phyloP scores from a whole-genome alignment of 2,797 vertebrate species.

The Microctenopoma lineatum region DNA sequence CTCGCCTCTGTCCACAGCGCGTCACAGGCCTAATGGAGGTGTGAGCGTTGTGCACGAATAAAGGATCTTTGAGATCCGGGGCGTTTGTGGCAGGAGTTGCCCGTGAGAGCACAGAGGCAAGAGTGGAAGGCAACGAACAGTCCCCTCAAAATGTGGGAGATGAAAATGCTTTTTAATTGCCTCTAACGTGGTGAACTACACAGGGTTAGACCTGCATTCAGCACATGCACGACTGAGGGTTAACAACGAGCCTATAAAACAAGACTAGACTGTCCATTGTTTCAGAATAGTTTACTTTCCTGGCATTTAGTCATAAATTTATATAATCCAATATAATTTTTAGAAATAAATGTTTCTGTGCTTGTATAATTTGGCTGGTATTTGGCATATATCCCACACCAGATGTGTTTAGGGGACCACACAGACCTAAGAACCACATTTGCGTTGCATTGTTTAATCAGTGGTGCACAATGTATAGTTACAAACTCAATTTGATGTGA shows the following conservation, averaged over 20 bases:
- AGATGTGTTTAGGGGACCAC: background rate
- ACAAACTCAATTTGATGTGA: background rate
- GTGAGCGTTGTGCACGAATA: constrained; percentile 9
- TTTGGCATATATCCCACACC: background rate
- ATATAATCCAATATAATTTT: too few relatives aligned
- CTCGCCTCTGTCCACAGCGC: background rate
- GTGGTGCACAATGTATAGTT: background rate
- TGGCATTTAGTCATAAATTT: constrained; percentile 4
- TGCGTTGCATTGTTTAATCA: constrained; percentile 3
- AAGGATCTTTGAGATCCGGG: constrained; percentile 49
- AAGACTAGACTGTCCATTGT: background rate
- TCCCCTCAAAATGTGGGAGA: constrained; percentile 40
- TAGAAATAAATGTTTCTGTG: too few relatives aligned
- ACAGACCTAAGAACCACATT: background rate
- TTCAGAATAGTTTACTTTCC: background rate
- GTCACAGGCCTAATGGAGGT: background rate
- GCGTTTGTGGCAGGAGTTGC: constrained; percentile 12
- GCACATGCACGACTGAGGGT: too few relatives aligned
- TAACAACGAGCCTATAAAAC: too few relatives aligned
- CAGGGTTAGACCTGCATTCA: background rate
- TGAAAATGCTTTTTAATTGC: background rate
- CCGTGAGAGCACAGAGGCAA: constrained; percentile 31
- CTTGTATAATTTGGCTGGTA: too few relatives aligned
- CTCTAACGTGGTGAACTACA: background rate
- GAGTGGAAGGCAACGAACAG: background rate